Conservation (phyloP, 2,113 vertebrate species). For the Diadophis punctatus region DNA sequence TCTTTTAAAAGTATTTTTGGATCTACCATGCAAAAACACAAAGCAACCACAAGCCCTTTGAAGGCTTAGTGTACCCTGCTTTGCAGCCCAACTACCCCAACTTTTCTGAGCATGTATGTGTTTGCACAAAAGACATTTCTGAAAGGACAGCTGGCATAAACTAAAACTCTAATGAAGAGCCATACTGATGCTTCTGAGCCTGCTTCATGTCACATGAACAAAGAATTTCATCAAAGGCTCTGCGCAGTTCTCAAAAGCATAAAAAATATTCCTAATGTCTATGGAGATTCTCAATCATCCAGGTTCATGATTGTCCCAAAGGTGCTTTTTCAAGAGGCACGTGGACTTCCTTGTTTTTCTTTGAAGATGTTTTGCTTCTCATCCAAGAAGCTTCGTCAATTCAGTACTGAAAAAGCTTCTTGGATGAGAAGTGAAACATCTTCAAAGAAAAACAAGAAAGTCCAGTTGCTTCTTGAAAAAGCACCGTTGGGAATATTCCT, state of each 20-base stretch:
- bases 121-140: not conserved
- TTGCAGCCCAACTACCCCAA: not conserved
- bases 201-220: not conserved
- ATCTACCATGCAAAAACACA: not conserved
- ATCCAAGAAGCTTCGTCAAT: not conserved
- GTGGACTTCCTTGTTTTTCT: not conserved
- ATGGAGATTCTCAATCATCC: not conserved
- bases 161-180: not conserved
- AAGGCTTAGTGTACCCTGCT: not conserved
- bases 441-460: not conserved
- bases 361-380: not conserved
- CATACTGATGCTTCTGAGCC: not conserved
- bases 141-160: not conserved
- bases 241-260: not conserved
- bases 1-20: not conserved
- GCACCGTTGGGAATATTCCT: not conserved
- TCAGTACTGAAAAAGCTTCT: not conserved
- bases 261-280: not conserved
- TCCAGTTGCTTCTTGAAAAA: not conserved
- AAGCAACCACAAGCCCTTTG: not conserved
- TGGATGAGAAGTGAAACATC: not conserved
- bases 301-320: not conserved
- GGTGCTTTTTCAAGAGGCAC: not conserved
- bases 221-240: not conserved
- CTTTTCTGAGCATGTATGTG: not conserved